Conservation (phyloP, 1,140 invertebrate genomes). For the Papilio xuthus region DNA sequence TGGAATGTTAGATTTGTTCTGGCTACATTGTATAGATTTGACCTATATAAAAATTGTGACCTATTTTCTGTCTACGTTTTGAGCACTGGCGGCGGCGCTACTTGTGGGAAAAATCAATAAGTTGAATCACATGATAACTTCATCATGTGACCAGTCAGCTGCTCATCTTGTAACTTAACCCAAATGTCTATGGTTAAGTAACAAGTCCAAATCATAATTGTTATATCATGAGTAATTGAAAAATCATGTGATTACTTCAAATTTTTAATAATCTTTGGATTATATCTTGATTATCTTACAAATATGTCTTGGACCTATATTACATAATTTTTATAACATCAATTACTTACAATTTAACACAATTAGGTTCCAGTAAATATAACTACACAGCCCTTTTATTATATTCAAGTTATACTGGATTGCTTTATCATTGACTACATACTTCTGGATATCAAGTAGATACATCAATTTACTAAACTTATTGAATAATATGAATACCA, state of each 20-base stretch:
- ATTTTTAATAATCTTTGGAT: background rate
- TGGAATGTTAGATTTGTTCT: background rate
- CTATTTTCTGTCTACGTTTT: slow-evolving; percentile 34
- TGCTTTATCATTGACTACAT: background rate
- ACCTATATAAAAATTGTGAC: slow-evolving; percentile 32
- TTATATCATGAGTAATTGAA: slow-evolving; percentile 3
- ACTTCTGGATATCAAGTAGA: background rate
- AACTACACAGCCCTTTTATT: background rate
- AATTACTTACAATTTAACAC: background rate
- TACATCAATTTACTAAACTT: background rate
- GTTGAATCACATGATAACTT: slow-evolving; percentile 61
- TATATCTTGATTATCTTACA: background rate
- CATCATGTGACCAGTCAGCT: slow-evolving; percentile 66
- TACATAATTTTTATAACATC: background rate
- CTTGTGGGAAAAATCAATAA: slow-evolving; percentile 27
- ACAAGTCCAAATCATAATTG: background rate
- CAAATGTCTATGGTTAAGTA: slow-evolving; percentile 25
- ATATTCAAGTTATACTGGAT: background rate
- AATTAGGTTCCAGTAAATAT: background rate
- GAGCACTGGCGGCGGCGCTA: slow-evolving; percentile 11
- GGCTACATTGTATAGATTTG: slow-evolving; percentile 7
- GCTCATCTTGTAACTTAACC: slow-evolving; percentile 42
- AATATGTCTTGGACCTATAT: background rate
- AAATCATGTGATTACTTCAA: background rate
- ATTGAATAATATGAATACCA: background rate